Evolutionary conservation across 2,888 invertebrate species (phyloP), one percentile per base, ranked within the genome.

Genomic region (Chaetoderma sp.): DNA sequence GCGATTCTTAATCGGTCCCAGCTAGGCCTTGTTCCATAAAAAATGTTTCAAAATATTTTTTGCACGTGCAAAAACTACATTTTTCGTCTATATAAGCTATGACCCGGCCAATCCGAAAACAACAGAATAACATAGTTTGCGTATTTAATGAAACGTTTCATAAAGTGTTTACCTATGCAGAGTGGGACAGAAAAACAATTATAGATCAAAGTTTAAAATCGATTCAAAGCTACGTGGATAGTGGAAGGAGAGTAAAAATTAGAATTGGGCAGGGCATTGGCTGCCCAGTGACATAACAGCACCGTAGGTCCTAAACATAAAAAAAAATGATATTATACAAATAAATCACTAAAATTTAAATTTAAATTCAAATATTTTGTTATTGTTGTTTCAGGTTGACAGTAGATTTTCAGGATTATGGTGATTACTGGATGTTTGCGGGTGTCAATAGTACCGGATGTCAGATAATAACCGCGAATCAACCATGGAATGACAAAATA

Each of bases 381-480:
- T 36, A 28, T 50, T n/a, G 5, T 36, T 25, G 21, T 47, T 62
- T 8, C 67, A 81, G 81, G 5, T 69, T 78, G 25, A 68, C 73
- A 10, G 47, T 60, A 21, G 74, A 73, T 27, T 81, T 79, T 64
- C 60, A 55, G 27, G 80, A 81, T 58, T 64, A 67, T 25, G 80
- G 79, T 1, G 78, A 80, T 64, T 82, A 82, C 61, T 80, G 79
- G 79, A 10, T 80, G 45, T 79, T 78, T 58, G 60, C 77, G 36
- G 72, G 76, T 60, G 70, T 72, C 52, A 62, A 69, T 16, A 44
- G 68, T 16, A 70, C 67, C 32, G 27, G 66, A 21, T 82, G 80
- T 65, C 60, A 62, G 13, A 30, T 76, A 8, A 23, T 70, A 0
- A 58, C 78, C 0, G 71, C 68, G 36, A 80, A 82, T 50, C 76